These are phyloP conservation scores for Karalla daura DNA, from an alignment of 2,797 vertebrate species.

Conservation along the genomic window DNA sequence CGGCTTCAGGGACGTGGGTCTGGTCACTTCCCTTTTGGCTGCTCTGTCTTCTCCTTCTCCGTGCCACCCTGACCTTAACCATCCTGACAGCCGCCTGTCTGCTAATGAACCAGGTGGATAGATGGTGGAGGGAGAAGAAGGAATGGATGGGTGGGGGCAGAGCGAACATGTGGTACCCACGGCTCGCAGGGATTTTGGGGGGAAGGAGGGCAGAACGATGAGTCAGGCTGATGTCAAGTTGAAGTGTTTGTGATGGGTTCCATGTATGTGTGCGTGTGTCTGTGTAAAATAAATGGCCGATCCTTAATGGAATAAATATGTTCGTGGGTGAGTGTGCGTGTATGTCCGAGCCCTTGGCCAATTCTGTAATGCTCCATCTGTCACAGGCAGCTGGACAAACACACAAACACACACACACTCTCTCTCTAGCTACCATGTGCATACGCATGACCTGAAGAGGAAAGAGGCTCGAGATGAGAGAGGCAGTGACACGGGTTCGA, in stretches of 20 bases:
- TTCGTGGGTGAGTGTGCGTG: constrained; percentile 36
- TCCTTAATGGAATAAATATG: constrained; percentile 36
- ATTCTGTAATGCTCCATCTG: constrained; percentile 69
- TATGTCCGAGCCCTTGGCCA: constrained; percentile 50
- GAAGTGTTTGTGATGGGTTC: constrained; percentile 12
- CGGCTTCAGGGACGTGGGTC: constrained; percentile 38
- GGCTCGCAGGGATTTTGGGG: not conserved
- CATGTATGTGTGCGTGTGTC: constrained; percentile 8
- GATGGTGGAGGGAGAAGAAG: not conserved
- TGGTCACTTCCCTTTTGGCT: constrained; percentile 57
- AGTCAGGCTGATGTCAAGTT: constrained; percentile 1
- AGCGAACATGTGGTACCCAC: constrained; percentile 29
- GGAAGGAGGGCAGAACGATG: not conserved
- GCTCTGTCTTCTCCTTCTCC: constrained; percentile 8
- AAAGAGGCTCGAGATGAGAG: not conserved
- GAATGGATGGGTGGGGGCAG: not conserved
- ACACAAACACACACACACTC: constrained; percentile 9
- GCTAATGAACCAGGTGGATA: constrained; percentile 50
- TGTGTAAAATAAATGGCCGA: constrained; percentile 15
- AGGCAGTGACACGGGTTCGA: not conserved
- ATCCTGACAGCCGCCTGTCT: constrained; percentile 27
- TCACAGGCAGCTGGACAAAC: constrained; percentile 54
- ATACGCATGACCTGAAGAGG: constrained; percentile 30
- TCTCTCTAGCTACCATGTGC: not conserved
- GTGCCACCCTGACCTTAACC: constrained; percentile 39